Evolutionary conservation across 2,888 invertebrate species (phyloP), one percentile per base, ranked within the genome.

Genomic region (Elegia similella): DNA sequence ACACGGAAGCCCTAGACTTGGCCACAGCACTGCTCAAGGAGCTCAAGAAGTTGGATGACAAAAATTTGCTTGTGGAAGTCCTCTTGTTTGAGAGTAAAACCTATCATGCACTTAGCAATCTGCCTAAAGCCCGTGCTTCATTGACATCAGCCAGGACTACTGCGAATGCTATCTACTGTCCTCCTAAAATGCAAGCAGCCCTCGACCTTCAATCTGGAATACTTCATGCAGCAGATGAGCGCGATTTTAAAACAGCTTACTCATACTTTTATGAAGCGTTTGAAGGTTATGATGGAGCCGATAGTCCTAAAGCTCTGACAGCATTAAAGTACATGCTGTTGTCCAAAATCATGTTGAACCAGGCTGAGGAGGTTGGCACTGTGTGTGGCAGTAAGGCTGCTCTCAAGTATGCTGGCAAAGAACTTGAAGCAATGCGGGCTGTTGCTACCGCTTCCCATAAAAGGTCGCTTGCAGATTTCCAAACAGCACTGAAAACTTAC

Each of bases 231-330:
- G 99, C 99, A n/a, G 99, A 99, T 82, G 99, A 99, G 86, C 95
- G 97, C 72, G 99, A 99, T 82, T 99, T 99, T 86, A 99, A 99
- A 93, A 99, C 99, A 59, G 99, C 99, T 48, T 99, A 98, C 90
- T 99, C 99, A 57, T 99, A 99, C 82, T 99, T 99, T 83, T 99
- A 99, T 85, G 99, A 99, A 92, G 99, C 99, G 12, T 99, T 99
- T 86, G 99, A 99, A 92, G 98, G 99, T 68, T 99, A 98, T 84
- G 99, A 99, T 86, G 98, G 98, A 67, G 96, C 98, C 5, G 98
- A 98, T 72, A 96, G 95, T 75, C 94, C 94, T 5, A 98, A 97
- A 84, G 99, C 99, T 1, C 88, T 99, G 30, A 96, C 96, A 23
- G 97, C 98, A n/a, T 92, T 99, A 15, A 99, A 99, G 84, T 99